phyloP scores from a whole-genome alignment of 92 coral and sea anemone genomes.

The Zoanthus gigantus region DNA sequence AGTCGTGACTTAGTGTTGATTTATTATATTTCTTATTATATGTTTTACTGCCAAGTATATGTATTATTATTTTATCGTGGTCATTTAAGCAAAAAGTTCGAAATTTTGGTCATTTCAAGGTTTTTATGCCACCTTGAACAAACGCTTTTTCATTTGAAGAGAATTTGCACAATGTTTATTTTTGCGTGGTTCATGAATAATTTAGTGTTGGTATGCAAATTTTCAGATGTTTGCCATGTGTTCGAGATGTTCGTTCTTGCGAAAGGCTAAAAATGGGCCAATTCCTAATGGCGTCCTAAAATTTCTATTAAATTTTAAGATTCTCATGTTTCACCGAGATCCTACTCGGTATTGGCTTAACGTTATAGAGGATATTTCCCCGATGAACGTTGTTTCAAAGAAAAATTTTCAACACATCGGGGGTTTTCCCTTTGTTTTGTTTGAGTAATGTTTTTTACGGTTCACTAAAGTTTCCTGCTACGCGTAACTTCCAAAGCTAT shows the following conservation, averaged over 20 bases:
- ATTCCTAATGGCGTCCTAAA: too few relatives aligned
- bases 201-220: conserved; percentile 53
- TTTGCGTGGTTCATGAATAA: conserved; percentile 62
- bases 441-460: too few relatives aligned
- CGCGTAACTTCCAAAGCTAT: too few relatives aligned
- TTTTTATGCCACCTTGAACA: not conserved
- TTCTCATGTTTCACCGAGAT: too few relatives aligned
- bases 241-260: conserved; percentile 33
- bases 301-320: too few relatives aligned
- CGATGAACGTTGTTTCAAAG: not conserved
- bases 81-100: not conserved
- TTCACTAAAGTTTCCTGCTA: too few relatives aligned
- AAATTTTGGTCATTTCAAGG: not conserved
- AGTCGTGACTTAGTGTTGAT: conserved; percentile 37
- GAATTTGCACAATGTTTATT: conserved; percentile 57
- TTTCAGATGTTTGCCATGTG: conserved; percentile 67
- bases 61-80: not conserved
- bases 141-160: conserved; percentile 40
- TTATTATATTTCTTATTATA: not conserved
- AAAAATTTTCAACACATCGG: not conserved
- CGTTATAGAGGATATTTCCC: too few relatives aligned
- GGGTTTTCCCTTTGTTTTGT: conserved; percentile 27
- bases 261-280: conserved; percentile 14
- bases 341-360: too few relatives aligned
- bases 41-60: not conserved